Evolutionary conservation across 2,888 invertebrate genomes (phyloP).

Genomic region (Silvanus unidentatus): DNA sequence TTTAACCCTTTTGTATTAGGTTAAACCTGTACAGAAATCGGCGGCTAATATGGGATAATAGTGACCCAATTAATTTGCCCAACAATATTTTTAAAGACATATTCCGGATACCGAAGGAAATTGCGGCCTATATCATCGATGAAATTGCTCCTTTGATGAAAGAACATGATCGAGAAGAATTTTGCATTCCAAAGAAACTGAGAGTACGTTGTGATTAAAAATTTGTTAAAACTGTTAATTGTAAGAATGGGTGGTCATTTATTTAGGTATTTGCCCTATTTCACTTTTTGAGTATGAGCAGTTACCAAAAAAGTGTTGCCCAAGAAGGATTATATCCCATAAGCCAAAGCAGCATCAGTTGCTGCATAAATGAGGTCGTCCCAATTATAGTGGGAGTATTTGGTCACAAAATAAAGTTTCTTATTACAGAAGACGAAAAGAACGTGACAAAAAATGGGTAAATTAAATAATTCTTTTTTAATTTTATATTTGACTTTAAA

Average conservation of each 20-base stretch:
- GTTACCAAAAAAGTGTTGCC: conserved; percentile 9
- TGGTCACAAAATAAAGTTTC: conserved; percentile 5
- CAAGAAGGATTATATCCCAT: conserved; percentile 6
- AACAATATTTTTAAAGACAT: background rate
- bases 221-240: no score
- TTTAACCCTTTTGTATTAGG: background rate
- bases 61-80: background rate
- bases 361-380: conserved; percentile 4
- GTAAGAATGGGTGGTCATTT: no score
- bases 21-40: background rate
- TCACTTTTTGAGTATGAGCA: no score
- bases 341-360: conserved; percentile 6
- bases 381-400: conserved; percentile 1
- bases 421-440: conserved; percentile 3
- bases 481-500: conserved; percentile 3
- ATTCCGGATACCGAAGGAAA: background rate
- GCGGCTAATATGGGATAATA: background rate
- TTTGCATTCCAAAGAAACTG: background rate
- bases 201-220: background rate
- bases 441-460: conserved; percentile 2
- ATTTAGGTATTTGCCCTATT: no score
- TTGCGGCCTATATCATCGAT: background rate
- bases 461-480: background rate
- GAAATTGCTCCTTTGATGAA: background rate
- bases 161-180: background rate